Percentiles rank a stretch among this genome's conserved stretches.
phyloP scores from a whole-genome alignment of 2,888 invertebrate genomes.

The Heliconius aoede region DNA sequence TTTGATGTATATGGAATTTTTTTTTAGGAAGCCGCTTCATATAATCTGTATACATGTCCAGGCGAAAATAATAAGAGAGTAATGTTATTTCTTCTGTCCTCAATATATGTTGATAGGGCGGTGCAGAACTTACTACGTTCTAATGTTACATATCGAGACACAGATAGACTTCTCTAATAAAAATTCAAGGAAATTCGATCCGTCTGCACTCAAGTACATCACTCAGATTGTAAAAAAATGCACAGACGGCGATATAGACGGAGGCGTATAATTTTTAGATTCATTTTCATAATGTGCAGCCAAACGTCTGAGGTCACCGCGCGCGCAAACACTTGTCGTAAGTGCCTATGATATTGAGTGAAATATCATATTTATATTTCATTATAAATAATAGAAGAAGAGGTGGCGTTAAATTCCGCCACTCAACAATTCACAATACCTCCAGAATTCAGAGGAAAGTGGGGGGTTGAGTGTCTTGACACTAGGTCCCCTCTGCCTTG shows the following conservation, averaged over 20 bases:
- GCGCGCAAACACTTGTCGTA: slow-evolving; percentile 49
- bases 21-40: background rate
- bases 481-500: too few species aligned
- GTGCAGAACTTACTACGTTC: slow-evolving; percentile 6
- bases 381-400: background rate
- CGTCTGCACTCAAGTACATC: slow-evolving; percentile 80
- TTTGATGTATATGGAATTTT: background rate
- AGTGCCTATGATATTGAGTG: slow-evolving; percentile 32
- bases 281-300: slow-evolving; percentile 82
- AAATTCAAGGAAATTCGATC: slow-evolving; percentile 82
- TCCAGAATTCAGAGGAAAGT: too few species aligned
- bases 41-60: too few species aligned
- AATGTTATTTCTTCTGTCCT: background rate
- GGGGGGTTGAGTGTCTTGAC: too few species aligned
- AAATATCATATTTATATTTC: too few species aligned
- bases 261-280: slow-evolving; percentile 79
- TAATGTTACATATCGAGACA: slow-evolving; percentile 56
- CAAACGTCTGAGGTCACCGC: slow-evolving; percentile 70
- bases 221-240: slow-evolving; percentile 78
- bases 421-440: too few species aligned
- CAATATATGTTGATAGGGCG: background rate
- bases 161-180: slow-evolving; percentile 70
- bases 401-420: too few species aligned
- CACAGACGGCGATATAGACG: slow-evolving; percentile 71
- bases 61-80: background rate